Evolutionary conservation across 2,113 vertebrate genomes (phyloP).

Genomic region (Melanerpes formicivorus): DNA sequence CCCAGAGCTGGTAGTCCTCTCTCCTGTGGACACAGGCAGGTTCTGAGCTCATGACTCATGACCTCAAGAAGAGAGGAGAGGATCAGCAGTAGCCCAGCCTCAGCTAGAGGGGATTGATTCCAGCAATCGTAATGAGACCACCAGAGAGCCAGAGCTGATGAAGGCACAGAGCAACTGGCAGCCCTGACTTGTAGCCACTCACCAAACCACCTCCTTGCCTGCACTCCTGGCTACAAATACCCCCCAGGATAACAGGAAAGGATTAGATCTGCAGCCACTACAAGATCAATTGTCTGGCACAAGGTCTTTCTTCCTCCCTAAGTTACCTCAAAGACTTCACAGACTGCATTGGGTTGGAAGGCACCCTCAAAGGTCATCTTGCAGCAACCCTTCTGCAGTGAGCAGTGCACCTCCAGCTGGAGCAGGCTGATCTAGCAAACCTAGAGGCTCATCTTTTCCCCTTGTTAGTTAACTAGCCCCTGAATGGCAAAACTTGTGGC

Average conservation of each 20-base stretch:
- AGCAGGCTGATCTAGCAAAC: not conserved
- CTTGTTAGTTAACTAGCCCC: not conserved
- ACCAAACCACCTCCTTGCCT: not conserved
- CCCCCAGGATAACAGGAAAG: not conserved
- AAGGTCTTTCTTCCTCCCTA: not conserved
- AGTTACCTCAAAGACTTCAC: not conserved
- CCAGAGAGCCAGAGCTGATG: not conserved
- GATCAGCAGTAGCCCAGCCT: not conserved
- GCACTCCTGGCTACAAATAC: not conserved
- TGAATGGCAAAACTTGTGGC: not conserved
- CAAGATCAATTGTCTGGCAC: not conserved
- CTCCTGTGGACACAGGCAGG: not conserved
- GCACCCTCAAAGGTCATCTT: no score
- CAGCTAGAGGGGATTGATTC: not conserved
- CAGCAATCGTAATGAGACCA: not conserved
- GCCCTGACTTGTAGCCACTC: not conserved
- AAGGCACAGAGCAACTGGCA: not conserved
- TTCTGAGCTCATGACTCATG: not conserved
- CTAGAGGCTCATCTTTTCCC: no score
- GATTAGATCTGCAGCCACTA: not conserved
- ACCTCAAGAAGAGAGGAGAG: not conserved
- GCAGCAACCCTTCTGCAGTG: no score
- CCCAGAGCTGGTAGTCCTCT: not conserved
- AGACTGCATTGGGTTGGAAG: not conserved
- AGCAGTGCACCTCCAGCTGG: no score